Conservation (phyloP, 1,140 invertebrate genomes). For the Tetramorium alpestre region DNA sequence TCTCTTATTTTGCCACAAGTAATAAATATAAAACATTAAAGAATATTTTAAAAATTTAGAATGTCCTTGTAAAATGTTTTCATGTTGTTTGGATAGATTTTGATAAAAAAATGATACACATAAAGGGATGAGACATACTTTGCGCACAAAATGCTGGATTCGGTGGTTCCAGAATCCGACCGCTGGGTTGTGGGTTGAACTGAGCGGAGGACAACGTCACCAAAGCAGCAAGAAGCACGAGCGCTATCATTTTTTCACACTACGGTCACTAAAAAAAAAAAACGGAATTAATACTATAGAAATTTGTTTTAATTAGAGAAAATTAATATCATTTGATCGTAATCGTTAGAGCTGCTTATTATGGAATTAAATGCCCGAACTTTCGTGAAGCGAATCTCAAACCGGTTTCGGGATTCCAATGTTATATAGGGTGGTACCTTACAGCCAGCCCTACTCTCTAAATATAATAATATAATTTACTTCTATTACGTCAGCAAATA, state of each 20-base stretch:
- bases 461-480: not conserved
- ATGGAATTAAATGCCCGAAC: slow-evolving; percentile 36
- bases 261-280: not conserved
- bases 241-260: slow-evolving; percentile 77
- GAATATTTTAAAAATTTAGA: not conserved
- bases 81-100: not conserved
- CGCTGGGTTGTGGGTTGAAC: slow-evolving; percentile 87
- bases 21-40: slow-evolving; percentile 1
- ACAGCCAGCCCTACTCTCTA: not conserved
- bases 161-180: slow-evolving; percentile 90
- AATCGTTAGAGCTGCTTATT: not conserved
- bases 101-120: slow-evolving; percentile 19
- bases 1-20: not conserved
- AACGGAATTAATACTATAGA: not conserved
- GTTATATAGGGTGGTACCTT: slow-evolving; percentile 44
- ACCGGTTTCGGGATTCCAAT: slow-evolving; percentile 72
- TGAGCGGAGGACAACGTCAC: slow-evolving; percentile 87
- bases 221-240: slow-evolving; percentile 79
- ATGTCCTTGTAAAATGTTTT: not conserved
- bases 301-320: no score
- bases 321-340: no score
- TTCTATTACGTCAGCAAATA: not conserved
- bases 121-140: slow-evolving; percentile 81
- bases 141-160: slow-evolving; percentile 90
- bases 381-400: slow-evolving; percentile 65